Percentiles rank a stretch among this genome's conserved stretches.
These are phyloP conservation scores for Rousettus madagascariensis DNA, from an alignment of 2,797 vertebrate genomes.

Conservation along the genomic window DNA sequence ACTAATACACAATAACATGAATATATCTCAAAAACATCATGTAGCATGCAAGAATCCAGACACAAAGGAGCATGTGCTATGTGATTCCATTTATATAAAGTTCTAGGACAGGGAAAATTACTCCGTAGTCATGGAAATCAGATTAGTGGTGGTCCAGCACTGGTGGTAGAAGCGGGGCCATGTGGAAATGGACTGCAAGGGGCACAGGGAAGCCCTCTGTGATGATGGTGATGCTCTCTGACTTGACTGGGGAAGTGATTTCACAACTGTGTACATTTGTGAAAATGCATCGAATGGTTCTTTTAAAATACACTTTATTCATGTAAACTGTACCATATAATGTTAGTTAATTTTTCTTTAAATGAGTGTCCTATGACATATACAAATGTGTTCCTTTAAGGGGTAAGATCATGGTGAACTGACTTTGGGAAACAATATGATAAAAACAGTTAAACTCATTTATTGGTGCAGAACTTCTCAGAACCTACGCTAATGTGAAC, in stretches of 20 bases:
- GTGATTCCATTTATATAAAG: background rate
- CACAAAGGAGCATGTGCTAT: background rate
- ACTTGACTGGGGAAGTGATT: background rate
- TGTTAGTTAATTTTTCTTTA: background rate
- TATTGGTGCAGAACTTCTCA: background rate
- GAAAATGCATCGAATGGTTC: background rate
- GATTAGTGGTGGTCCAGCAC: rapidly evolving
- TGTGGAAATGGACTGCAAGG: background rate
- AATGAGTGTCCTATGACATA: background rate
- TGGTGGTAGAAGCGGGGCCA: background rate
- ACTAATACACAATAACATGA: background rate
- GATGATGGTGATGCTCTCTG: too few relatives aligned
- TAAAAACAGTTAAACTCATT: background rate
- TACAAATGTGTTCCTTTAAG: background rate
- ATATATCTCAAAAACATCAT: background rate
- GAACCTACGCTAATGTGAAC: background rate
- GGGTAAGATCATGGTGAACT: background rate
- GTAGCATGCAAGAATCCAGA: background rate
- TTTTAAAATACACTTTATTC: background rate
- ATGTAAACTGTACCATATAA: background rate
- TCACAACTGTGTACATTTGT: background rate
- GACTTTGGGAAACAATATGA: background rate
- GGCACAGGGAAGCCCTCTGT: background rate
- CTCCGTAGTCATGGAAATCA: background rate
- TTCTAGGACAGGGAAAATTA: background rate